A percentile compares a stretch with the other conserved stretches of the same genome.
These are phyloP conservation scores for Typhlichthys subterraneus DNA, from an alignment of 2,797 vertebrate genomes.

Conservation along the genomic window DNA sequence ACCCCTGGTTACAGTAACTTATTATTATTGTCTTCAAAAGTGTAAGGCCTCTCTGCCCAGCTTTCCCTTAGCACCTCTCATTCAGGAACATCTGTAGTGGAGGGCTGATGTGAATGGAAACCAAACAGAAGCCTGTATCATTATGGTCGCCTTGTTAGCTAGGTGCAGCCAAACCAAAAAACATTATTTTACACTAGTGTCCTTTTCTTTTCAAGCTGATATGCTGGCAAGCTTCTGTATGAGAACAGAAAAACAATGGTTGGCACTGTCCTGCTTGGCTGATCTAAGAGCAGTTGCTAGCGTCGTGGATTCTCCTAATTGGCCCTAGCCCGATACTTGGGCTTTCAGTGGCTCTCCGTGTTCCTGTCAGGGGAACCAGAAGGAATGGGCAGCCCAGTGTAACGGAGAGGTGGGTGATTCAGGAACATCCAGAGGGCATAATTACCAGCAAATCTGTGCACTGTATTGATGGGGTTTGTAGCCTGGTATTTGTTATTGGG, in stretches of 20 bases:
- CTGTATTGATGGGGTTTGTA: slow-evolving; percentile 57
- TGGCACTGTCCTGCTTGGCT: slow-evolving; percentile 43
- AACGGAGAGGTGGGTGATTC: slow-evolving; percentile 10
- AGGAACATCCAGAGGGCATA: slow-evolving; percentile 59
- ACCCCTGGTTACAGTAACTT: not conserved
- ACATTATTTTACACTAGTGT: slow-evolving; percentile 28
- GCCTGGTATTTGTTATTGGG: slow-evolving; percentile 55
- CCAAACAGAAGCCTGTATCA: slow-evolving; percentile 20
- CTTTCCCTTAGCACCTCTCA: slow-evolving; percentile 5
- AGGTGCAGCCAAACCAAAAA: slow-evolving; percentile 49
- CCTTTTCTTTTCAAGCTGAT: slow-evolving; percentile 43
- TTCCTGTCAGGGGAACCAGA: slow-evolving; percentile 24
- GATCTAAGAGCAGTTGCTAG: slow-evolving; percentile 53
- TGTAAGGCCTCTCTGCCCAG: slow-evolving; percentile 13
- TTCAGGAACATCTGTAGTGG: slow-evolving; percentile 1
- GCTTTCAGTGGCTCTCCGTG: slow-evolving; percentile 36
- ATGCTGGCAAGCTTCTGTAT: slow-evolving; percentile 33
- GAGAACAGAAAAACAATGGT: slow-evolving; percentile 39
- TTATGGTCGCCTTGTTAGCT: slow-evolving; percentile 52
- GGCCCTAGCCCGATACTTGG: slow-evolving; percentile 39
- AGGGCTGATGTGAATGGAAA: slow-evolving; percentile 6
- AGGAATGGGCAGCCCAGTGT: slow-evolving; percentile 20
- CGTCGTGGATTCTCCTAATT: slow-evolving; percentile 62
- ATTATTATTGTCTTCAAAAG: slow-evolving; percentile 9
- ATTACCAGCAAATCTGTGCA: slow-evolving; percentile 61